Conservation (phyloP, 2,888 invertebrate species). For the Dynastes hyllus region DNA sequence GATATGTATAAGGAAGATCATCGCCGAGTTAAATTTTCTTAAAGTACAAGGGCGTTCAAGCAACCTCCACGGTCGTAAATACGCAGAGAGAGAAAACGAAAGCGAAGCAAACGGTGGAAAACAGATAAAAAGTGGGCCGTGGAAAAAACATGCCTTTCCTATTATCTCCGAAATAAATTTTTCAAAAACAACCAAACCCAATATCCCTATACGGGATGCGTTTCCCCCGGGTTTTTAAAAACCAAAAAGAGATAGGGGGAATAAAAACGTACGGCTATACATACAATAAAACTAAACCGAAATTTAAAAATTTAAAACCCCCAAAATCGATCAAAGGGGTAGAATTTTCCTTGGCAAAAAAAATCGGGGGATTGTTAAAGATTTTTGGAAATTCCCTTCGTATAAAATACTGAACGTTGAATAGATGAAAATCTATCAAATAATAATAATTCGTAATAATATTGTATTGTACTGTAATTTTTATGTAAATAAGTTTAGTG, state of each 20-base stretch:
- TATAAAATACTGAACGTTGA: no score
- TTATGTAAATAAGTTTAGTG: no score
- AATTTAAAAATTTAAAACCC: no score
- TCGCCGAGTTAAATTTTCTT: slow-evolving; percentile 6
- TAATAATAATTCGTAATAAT: no score
- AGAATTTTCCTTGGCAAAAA: no score
- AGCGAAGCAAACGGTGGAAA: slow-evolving; percentile 11
- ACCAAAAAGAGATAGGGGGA: slow-evolving; percentile 1
- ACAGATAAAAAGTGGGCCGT: slow-evolving; percentile 20
- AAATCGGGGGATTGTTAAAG: no score
- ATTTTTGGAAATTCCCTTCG: no score
- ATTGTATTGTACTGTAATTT: no score
- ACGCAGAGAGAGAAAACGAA: slow-evolving; percentile 9
- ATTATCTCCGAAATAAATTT: slow-evolving; percentile 38
- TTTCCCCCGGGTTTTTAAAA: background rate
- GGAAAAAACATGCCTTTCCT: slow-evolving; percentile 34
- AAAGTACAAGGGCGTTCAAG: slow-evolving; percentile 5
- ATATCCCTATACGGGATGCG: slow-evolving; percentile 4
- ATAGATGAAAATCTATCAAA: no score
- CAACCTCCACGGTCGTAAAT: slow-evolving; percentile 18
- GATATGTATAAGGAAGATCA: background rate
- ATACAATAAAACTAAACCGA: no score
- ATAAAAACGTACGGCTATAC: no score
- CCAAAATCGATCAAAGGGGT: no score
- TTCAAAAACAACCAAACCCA: slow-evolving; percentile 33